A percentile compares a stretch with the other conserved stretches of the same genome.
Evolutionary conservation across 2,797 vertebrate genomes (phyloP).

Genomic region (Neopelma chrysocephalum): DNA sequence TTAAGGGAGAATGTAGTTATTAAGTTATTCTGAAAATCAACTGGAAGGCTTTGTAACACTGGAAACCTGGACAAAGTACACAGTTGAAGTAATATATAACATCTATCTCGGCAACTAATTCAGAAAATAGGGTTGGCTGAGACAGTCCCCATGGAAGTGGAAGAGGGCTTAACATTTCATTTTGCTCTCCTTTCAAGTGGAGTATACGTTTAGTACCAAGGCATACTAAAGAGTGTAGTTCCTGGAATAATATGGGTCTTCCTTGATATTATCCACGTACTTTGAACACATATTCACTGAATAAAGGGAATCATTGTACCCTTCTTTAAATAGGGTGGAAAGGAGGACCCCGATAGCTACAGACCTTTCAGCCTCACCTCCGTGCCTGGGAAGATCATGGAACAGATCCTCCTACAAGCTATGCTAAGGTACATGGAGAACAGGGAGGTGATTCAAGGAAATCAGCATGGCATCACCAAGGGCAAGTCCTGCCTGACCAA

Average conservation of each 20-base stretch:
- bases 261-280: background rate
- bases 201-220: background rate
- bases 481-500: background rate
- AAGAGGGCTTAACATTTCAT: background rate
- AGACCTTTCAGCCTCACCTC: background rate
- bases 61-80: background rate
- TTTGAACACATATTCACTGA: background rate
- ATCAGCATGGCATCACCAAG: background rate
- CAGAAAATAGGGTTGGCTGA: background rate
- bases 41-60: background rate
- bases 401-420: background rate
- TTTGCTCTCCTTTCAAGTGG: background rate
- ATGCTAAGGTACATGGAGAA: background rate
- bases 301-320: background rate
- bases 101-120: background rate
- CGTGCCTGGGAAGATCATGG: background rate
- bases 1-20: background rate
- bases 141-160: background rate
- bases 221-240: background rate
- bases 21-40: background rate
- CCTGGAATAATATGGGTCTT: background rate
- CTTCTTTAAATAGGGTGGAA: background rate
- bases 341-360: background rate
- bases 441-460: background rate
- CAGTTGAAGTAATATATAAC: background rate